Conservation (phyloP, 2,888 invertebrate species). For the Caenorhabditis sp. region DNA sequence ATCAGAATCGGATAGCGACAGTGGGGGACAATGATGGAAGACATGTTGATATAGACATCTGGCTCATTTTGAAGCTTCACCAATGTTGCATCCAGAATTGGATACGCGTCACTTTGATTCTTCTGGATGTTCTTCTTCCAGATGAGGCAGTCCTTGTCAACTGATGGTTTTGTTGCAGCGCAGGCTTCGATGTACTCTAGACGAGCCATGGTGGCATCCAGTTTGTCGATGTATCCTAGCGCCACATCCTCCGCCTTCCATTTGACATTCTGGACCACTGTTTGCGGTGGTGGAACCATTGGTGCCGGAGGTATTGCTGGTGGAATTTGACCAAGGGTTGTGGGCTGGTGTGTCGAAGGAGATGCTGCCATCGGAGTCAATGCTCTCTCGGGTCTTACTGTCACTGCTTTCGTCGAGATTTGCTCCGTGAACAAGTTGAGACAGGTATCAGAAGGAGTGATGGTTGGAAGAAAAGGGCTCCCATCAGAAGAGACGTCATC, state of each 20-base stretch:
- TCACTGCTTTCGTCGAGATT: conserved; percentile 2
- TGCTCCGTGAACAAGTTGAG: conserved; percentile 16
- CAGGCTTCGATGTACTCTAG: conserved; percentile 37
- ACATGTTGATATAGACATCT: conserved; percentile 58
- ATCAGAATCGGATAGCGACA: conserved; percentile 49
- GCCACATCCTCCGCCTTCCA: conserved; percentile 55
- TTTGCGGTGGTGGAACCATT: not conserved
- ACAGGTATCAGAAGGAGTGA: conserved; percentile 25
- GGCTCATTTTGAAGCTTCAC: conserved; percentile 46
- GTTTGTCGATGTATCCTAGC: conserved; percentile 27
- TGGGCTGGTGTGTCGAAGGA: not conserved
- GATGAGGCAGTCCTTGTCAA: conserved; percentile 42
- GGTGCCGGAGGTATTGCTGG: conserved; percentile 3
- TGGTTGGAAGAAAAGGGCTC: conserved; percentile 7
- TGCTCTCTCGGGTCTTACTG: not conserved
- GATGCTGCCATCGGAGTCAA: conserved; percentile 11
- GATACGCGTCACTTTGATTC: conserved; percentile 54
- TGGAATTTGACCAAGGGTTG: not conserved
- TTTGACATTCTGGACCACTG: conserved; percentile 2
- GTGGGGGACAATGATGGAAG: conserved; percentile 41
- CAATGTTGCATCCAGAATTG: conserved; percentile 46
- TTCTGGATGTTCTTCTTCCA: conserved; percentile 58
- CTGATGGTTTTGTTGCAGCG: not conserved
- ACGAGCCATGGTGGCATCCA: conserved; percentile 30
- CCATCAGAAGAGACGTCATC: conserved; percentile 8